phyloP scores from a whole-genome alignment of 2,888 invertebrate species.

The Chloromyia formosa region DNA sequence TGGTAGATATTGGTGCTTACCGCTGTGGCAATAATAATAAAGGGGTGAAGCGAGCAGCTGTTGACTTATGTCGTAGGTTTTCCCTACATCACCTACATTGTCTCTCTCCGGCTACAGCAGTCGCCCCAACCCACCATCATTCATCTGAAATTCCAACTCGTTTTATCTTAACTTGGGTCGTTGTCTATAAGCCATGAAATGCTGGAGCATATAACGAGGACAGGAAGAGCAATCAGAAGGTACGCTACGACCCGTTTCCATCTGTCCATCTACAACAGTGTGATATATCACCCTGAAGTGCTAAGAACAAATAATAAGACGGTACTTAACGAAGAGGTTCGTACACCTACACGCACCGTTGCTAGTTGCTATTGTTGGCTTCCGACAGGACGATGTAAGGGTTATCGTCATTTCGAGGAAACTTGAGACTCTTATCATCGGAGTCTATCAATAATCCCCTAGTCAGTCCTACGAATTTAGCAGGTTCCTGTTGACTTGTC shows the following conservation, averaged over 20 bases:
- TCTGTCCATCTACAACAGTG: slow-evolving; percentile 9
- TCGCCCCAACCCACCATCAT: background rate
- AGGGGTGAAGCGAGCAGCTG: background rate
- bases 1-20: background rate
- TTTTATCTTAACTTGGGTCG: background rate
- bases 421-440: background rate
- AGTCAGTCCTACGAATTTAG: too few relatives aligned
- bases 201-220: slow-evolving; percentile 27
- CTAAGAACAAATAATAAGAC: slow-evolving; percentile 41
- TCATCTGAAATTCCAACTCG: slow-evolving; percentile 33
- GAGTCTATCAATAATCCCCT: too few relatives aligned
- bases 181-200: background rate
- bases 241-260: slow-evolving; percentile 1
- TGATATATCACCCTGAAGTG: slow-evolving; percentile 35
- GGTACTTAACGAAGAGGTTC: slow-evolving; percentile 17
- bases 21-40: background rate
- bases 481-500: too few relatives aligned
- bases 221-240: slow-evolving; percentile 30
- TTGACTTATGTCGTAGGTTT: background rate
- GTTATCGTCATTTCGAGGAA: background rate
- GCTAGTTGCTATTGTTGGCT: background rate
- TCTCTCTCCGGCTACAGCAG: too few relatives aligned
- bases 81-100: background rate
- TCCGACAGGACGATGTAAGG: background rate
- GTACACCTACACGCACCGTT: background rate